Evolutionary conservation across 2,113 vertebrate genomes (phyloP).

Genomic region (Hippocampus barbouri): DNA sequence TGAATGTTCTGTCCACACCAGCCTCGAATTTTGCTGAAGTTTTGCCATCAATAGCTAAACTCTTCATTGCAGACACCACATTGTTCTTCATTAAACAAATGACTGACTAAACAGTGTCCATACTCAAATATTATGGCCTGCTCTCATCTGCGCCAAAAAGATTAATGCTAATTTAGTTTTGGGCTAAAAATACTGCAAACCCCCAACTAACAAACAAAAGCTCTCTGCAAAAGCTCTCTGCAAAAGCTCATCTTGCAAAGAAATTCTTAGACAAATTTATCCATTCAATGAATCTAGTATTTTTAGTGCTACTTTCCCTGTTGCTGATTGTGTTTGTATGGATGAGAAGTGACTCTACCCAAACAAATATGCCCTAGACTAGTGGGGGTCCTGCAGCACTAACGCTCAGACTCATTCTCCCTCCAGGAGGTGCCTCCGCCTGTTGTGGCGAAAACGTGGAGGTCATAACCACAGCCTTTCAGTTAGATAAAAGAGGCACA

Average conservation of each 20-base stretch:
- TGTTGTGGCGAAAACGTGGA: conserved; percentile 48
- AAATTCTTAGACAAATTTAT: background rate
- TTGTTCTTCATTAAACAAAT: background rate
- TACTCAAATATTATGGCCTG: background rate
- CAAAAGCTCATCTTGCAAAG: background rate
- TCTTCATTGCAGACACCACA: too few species aligned
- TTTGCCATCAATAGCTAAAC: background rate
- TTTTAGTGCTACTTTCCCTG: background rate
- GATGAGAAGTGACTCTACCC: conserved; percentile 13
- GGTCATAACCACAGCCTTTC: conserved; percentile 67
- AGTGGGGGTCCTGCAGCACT: conserved; percentile 15
- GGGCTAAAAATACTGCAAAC: background rate
- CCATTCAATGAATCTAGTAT: background rate
- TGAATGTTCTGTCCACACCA: background rate
- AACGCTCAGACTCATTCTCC: conserved; percentile 28
- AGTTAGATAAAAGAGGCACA: conserved; percentile 78
- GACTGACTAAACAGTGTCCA: background rate
- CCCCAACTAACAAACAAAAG: background rate
- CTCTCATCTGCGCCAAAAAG: background rate
- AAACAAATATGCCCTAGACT: conserved; percentile 21
- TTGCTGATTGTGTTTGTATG: conserved; percentile 8
- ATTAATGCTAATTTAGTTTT: background rate
- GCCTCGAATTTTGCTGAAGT: background rate
- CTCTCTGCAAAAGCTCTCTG: background rate
- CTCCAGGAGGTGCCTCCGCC: conserved; percentile 52